A percentile compares a stretch with the other conserved stretches of the same genome.
Conservation (phyloP, 2,797 vertebrate species). For the Coreius guichenoti region DNA sequence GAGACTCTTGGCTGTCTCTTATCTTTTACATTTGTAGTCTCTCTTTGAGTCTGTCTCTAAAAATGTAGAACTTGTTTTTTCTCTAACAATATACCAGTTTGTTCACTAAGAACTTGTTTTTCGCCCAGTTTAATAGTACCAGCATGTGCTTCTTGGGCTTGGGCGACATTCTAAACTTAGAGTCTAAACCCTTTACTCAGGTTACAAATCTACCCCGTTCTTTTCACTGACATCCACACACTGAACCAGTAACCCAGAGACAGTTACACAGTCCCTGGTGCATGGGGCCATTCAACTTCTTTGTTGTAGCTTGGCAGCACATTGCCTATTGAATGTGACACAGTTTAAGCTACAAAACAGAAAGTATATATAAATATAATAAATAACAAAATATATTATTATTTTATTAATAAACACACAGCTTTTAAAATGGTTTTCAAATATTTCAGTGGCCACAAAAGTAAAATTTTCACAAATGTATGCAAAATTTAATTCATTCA, state of each 20-base stretch:
- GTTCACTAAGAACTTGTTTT: conserved; percentile 4
- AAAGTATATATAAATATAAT: too few species aligned
- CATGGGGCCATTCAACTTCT: not conserved
- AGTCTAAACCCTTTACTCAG: conserved; percentile 69
- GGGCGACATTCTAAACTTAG: conserved; percentile 81
- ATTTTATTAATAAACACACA: not conserved
- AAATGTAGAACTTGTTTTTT: not conserved
- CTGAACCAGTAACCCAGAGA: conserved; percentile 43
- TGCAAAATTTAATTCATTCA: not conserved
- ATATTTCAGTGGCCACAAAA: not conserved
- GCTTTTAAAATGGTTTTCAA: not conserved
- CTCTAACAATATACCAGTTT: not conserved
- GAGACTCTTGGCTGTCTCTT: not conserved
- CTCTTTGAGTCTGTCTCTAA: not conserved
- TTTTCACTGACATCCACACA: conserved; percentile 53
- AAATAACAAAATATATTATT: too few species aligned
- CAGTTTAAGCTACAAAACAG: not conserved
- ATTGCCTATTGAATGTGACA: not conserved
- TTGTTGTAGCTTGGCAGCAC: not conserved
- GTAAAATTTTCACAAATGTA: not conserved
- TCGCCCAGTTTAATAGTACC: conserved; percentile 14
- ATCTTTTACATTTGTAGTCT: not conserved
- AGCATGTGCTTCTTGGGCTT: conserved; percentile 52
- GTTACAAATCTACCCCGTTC: conserved; percentile 67
- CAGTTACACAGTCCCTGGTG: conserved; percentile 14